Conservation (phyloP, 2,113 vertebrate genomes). For the Mionectes macconnelli region DNA sequence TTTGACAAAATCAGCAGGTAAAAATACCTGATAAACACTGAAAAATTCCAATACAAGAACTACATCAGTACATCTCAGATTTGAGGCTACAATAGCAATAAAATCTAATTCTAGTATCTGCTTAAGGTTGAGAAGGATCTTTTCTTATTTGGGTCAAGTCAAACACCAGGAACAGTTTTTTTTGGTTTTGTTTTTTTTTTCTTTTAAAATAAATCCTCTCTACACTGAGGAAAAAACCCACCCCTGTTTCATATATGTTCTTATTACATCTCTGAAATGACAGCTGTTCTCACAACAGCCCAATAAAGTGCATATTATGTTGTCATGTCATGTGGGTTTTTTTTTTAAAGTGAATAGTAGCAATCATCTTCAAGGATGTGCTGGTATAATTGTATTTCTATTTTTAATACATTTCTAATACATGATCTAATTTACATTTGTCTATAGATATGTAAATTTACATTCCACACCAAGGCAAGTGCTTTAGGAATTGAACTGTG, state of each 20-base stretch:
- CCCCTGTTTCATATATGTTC: background rate
- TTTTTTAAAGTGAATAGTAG: constrained; percentile 3
- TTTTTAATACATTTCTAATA: constrained; percentile 27
- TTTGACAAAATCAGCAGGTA: background rate
- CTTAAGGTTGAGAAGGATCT: background rate
- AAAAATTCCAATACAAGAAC: background rate
- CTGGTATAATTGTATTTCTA: constrained; percentile 28
- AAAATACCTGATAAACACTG: background rate
- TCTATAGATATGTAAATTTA: background rate
- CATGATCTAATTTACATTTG: constrained; percentile 18
- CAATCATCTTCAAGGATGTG: constrained; percentile 18
- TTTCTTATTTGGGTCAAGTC: background rate
- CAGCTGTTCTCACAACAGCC: constrained; percentile 11
- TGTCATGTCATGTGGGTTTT: background rate
- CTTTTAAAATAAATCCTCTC: background rate
- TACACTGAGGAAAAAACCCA: background rate
- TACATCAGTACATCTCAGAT: background rate
- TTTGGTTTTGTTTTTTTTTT: background rate
- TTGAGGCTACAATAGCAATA: background rate
- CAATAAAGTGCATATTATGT: constrained; percentile 17
- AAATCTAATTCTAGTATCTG: background rate
- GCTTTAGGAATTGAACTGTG: background rate
- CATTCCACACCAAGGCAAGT: background rate
- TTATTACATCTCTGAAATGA: background rate
- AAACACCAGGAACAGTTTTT: background rate